Evolutionary conservation across 2,888 invertebrate genomes (phyloP), one percentile per base, ranked within the genome.

Genomic region (Acanthopleura granulata): DNA sequence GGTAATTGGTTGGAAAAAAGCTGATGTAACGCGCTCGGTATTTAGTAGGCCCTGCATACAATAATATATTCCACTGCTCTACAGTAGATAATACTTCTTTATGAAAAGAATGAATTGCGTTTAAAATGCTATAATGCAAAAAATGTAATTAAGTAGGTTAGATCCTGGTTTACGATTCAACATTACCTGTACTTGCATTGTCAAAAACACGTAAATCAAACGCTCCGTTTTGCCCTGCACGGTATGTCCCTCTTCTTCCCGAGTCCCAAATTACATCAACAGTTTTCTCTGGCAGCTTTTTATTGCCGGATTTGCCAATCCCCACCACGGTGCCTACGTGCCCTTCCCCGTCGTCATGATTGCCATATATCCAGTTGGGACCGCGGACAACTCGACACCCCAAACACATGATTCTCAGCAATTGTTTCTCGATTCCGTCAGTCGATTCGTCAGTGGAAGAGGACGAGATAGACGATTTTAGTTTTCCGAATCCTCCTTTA

Each of bases 221-320:
- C 82, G 94, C 94, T 77, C 93, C 94, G 89, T 95, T 94, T 90
- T 95, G 95, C 12, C 96, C 96, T 71, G 95, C 94, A 81, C 95
- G 92, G 89, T 96, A 96, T 75, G 89, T 91, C 40, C 87, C 89
- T 73, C 87, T 83, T 25, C 87, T 85, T 12, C 90, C 91, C 40
- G 88, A 90, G 81, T 91, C 96, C 96, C 96, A 96, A 86, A 95
- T 95, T 9, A 96, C 95, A 51, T 96, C 95, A 1, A 95, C 96
- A 3, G 95, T 95, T 88, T 95, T 95, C 86, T 95, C 95, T 0
- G 95, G 95, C 14, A 92, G 91, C 3, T 40, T 40, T 40, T 3
- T 40, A 40, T 9, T 40, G 3, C 40, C 40, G 40, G 40, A 9
- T 9, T 40, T 40, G 9, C 40, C 40, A 76, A 82, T 81, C 74